phyloP scores from a whole-genome alignment of 2,888 invertebrate genomes.

The Cylloceria caligata region DNA sequence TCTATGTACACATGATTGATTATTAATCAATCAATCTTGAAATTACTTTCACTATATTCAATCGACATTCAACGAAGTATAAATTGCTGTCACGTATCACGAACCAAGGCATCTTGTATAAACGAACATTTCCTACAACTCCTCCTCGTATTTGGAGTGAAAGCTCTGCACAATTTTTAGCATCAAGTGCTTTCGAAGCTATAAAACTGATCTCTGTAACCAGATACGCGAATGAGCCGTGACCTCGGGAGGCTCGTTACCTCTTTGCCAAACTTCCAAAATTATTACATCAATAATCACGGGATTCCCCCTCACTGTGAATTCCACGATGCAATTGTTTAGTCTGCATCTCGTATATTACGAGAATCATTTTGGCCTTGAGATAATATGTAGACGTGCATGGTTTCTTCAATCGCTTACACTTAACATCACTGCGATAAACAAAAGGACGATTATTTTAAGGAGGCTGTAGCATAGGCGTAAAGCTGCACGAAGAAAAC shows the following conservation, averaged over 20 bases:
- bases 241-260: background rate
- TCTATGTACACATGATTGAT: background rate
- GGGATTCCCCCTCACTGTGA: background rate
- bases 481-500: constrained; percentile 10
- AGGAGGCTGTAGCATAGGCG: background rate
- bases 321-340: constrained; percentile 50
- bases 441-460: constrained; percentile 44
- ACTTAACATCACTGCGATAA: constrained; percentile 21
- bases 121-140: constrained; percentile 1
- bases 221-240: background rate
- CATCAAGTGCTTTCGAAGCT: constrained; percentile 7
- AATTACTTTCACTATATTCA: constrained; percentile 14
- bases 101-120: background rate
- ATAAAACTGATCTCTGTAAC: constrained; percentile 5
- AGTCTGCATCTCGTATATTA: constrained; percentile 49
- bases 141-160: constrained; percentile 28
- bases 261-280: background rate
- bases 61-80: background rate
- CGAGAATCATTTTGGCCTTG: constrained; percentile 27
- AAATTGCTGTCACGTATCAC: background rate
- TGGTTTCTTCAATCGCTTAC: background rate
- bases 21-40: constrained; percentile 5
- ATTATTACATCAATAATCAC: constrained; percentile 32
- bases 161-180: constrained; percentile 10
- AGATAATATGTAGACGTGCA: constrained; percentile 27